Evolutionary conservation across 1,140 invertebrate genomes (phyloP), one percentile per base, ranked within the genome.

Genomic region (Pseudomyrmex dendroicus): DNA sequence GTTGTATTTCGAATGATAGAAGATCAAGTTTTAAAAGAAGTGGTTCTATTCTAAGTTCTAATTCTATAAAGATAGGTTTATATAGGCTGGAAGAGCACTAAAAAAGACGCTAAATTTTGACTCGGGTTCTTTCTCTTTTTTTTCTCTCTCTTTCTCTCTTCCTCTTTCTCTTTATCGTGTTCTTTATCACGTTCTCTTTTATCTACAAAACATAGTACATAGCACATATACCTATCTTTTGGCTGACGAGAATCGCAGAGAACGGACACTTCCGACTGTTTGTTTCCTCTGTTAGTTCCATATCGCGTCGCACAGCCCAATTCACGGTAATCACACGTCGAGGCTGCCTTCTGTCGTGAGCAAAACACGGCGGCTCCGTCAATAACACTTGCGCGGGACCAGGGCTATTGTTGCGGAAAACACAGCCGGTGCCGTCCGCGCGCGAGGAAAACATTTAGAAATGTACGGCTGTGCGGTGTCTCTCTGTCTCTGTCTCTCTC

Each of bases 361-460:
- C 54, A 56, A 62, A 50, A 72, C 35, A 20, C 46, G 72, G 56
- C 57, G 59, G 72, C 46, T 73, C 63, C 68, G 70, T 73, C 68
- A 82, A 73, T 73, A 82, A 64, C 72, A 74, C 72, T 73, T 82
- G 72, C 61, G 59, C 72, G 59, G 54, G 76, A 54, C 80, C 48
- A 48, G 44, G 35, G 73, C 82, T n/a, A 83, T 76, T 83, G 82
- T 76, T 66, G 44, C 82, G 72, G 82, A 83, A 83, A 77, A 83
- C 82, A 83, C 66, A 80, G 50, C 63, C 72, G 59, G 82, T 56
- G 35, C 73, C 44, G 59, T 83, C 62, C 66, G 17, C 44, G 82
- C 66, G 13, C 44, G 82, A 77, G 73, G 73, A 83, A 83, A 83
- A 83, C 73, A 77, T 83, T 83, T 83, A 83, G 82, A 77, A 83